Evolutionary conservation across 1,140 invertebrate species (phyloP), one percentile per base, ranked within the genome.

Genomic region (Limonius californicus): DNA sequence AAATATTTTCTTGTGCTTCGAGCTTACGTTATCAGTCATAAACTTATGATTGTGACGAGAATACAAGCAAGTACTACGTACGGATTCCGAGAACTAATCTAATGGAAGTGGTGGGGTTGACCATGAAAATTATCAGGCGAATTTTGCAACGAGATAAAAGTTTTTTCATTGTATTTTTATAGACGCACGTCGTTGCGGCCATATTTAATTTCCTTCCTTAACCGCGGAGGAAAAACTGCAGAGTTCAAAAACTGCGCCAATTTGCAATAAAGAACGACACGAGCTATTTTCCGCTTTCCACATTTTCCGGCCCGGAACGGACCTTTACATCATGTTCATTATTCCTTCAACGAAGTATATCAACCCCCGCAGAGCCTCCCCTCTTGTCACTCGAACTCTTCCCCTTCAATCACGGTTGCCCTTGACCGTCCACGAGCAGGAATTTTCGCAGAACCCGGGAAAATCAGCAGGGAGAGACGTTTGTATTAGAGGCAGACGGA

Each of bases 401-500:
- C 45, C 45, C 45, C 35, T 39, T 39, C 8, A 39, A 39, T 39
- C 35, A 19, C 45, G 45, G 16, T 58, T 54, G 61, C 27, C 61
- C 61, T 63, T 63, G 61, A 63, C 61, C 61, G 61, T 56, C 55
- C 61, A 63, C 61, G 61, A 63, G 61, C 61, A 32, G 35, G 55
- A 39, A 59, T 54, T 63, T 63, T 59, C 57, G 45, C 45, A 50
- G 45, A 50, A 21, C 45, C 56, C 45, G 61, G 56, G 45, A 63
- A 63, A 63, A 63, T 57, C 57, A 39, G n/a, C 12, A 56, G 23
- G 43, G 56, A 58, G 61, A 42, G 56, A 50, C 16, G 14, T 50
- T 50, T 18, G 45, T 18, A 39, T 39, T 39, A 39, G n/a, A 39
- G 8, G n/a, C 7, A 39, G 35, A 39, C n/a, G 11, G n/a, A 39